Evolutionary conservation across 2,797 vertebrate genomes (phyloP).

Genomic region (Salmo trutta): DNA sequence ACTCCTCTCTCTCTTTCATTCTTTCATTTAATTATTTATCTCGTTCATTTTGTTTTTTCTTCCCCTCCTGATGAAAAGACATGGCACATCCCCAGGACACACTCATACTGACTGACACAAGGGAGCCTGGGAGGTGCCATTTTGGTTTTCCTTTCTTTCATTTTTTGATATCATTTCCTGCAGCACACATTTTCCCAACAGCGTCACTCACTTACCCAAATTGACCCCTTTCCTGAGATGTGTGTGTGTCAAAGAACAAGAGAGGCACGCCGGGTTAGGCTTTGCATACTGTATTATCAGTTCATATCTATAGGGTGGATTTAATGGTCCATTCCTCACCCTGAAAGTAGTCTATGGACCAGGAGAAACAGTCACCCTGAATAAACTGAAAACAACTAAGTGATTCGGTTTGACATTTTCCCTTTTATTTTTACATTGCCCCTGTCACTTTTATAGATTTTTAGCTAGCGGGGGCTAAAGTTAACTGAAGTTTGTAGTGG

Average conservation of each 20-base stretch:
- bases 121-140: slow-evolving; percentile 33
- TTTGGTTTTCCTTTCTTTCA: slow-evolving; percentile 9
- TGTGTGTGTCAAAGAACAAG: slow-evolving; percentile 9
- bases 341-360: too few relatives aligned
- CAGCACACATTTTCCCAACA: slow-evolving; percentile 35
- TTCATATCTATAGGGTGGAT: too few relatives aligned
- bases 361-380: too few relatives aligned
- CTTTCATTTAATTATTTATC: slow-evolving; percentile 17
- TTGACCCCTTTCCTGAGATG: background rate
- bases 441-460: too few relatives aligned
- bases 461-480: too few relatives aligned
- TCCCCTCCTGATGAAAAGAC: slow-evolving; percentile 38
- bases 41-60: slow-evolving; percentile 24
- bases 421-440: background rate
- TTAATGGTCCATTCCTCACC: too few relatives aligned
- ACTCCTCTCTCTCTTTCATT: slow-evolving; percentile 19
- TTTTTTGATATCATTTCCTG: slow-evolving; percentile 38
- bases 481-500: background rate
- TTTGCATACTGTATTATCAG: too few relatives aligned
- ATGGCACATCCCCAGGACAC: slow-evolving; percentile 51
- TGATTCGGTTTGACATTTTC: too few relatives aligned
- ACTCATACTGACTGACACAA: slow-evolving; percentile 42
- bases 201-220: slow-evolving; percentile 23
- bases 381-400: too few relatives aligned
- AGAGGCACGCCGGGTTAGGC: too few relatives aligned